Conservation (phyloP, 1,140 invertebrate species). For the Steinernema khuongi region DNA sequence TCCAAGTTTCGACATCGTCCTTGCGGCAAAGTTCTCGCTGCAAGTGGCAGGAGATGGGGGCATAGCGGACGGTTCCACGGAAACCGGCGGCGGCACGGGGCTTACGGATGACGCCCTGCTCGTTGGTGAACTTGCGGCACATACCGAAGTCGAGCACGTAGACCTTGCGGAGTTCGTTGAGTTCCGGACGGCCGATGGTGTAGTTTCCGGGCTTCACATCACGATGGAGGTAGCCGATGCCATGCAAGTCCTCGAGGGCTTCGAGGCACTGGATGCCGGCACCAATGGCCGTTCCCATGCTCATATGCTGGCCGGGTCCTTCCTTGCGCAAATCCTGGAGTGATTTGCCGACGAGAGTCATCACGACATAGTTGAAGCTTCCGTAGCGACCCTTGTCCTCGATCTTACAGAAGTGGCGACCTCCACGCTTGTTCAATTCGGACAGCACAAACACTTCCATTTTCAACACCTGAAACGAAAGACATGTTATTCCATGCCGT, state of each 20-base stretch:
- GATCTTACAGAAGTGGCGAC: conserved; percentile 50
- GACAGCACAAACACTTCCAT: conserved; percentile 49
- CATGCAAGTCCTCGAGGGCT: conserved; percentile 48
- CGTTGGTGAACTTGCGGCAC: conserved; percentile 53
- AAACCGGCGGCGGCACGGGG: conserved; percentile 47
- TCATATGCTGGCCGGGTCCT: conserved; percentile 34
- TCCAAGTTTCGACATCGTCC: conserved; percentile 43
- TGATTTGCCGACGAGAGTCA: conserved; percentile 52
- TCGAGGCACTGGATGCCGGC: conserved; percentile 39
- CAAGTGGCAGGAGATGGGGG: conserved; percentile 43
- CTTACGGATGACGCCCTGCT: conserved; percentile 48
- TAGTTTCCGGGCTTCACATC: conserved; percentile 51
- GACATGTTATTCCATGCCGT: conserved; percentile 16
- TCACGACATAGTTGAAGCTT: conserved; percentile 52
- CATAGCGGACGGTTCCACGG: conserved; percentile 45
- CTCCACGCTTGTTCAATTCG: conserved; percentile 41
- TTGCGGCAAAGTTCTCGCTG: conserved; percentile 42
- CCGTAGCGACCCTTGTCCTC: conserved; percentile 50
- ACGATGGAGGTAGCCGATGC: conserved; percentile 50
- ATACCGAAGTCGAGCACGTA: conserved; percentile 56
- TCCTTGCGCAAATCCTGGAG: conserved; percentile 49
- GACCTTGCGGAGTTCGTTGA: conserved; percentile 45
- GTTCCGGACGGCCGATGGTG: conserved; percentile 39
- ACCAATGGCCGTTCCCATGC: conserved; percentile 32
- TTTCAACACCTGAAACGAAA: conserved; percentile 44